Evolutionary conservation across 2,113 vertebrate species (phyloP).

Genomic region (Alligator mississippiensis): DNA sequence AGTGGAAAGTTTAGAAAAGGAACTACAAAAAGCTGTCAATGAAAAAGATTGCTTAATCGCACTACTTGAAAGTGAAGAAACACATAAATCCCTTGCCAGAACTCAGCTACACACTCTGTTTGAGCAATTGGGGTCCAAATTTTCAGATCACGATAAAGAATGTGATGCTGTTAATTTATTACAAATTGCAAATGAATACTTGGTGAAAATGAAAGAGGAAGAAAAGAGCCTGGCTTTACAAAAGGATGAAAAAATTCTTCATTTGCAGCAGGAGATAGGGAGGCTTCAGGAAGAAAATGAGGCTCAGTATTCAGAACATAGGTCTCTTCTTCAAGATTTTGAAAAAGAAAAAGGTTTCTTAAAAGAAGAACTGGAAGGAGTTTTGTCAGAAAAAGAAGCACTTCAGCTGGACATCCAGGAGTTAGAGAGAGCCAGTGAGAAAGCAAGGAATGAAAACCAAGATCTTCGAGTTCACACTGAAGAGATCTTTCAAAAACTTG

Average conservation of each 20-base stretch:
- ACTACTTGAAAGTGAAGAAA: slow-evolving; percentile 69
- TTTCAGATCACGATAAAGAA: slow-evolving; percentile 61
- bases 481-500: slow-evolving; percentile 72
- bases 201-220: slow-evolving; percentile 77
- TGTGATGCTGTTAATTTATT: slow-evolving; percentile 71
- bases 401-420: slow-evolving; percentile 86
- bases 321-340: slow-evolving; percentile 78
- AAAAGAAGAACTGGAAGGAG: slow-evolving; percentile 82
- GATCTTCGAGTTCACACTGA: slow-evolving; percentile 76
- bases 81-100: slow-evolving; percentile 63
- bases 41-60: slow-evolving; percentile 73
- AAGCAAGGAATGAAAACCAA: slow-evolving; percentile 84
- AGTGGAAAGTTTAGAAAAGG: slow-evolving; percentile 70
- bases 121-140: slow-evolving; percentile 49
- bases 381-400: slow-evolving; percentile 78
- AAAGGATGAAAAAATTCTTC: slow-evolving; percentile 74
- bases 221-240: slow-evolving; percentile 57
- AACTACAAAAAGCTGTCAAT: slow-evolving; percentile 57
- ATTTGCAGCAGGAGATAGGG: slow-evolving; percentile 74
- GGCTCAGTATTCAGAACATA: slow-evolving; percentile 77
- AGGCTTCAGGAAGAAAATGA: slow-evolving; percentile 74
- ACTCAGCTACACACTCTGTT: slow-evolving; percentile 70
- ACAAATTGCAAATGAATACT: slow-evolving; percentile 61
- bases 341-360: slow-evolving; percentile 83
- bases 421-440: slow-evolving; percentile 83